Percentiles rank a stretch among this genome's conserved stretches.
Conservation (phyloP, 1,140 invertebrate genomes). For the Drosophila subpulchrella region DNA sequence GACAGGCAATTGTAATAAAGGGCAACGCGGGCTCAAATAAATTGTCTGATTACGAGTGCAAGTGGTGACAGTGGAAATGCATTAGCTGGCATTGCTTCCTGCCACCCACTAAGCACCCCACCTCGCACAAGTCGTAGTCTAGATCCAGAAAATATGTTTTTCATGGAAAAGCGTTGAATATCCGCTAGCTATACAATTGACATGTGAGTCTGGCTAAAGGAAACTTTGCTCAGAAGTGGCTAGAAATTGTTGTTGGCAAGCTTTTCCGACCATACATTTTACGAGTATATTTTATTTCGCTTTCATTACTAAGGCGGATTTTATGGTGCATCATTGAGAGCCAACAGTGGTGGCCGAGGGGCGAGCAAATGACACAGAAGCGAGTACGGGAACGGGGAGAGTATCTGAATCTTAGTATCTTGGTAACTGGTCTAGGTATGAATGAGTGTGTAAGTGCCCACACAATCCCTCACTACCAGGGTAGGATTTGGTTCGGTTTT, state of each 20-base stretch:
- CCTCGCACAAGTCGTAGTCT: background rate
- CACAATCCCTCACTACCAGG: conserved; percentile 8
- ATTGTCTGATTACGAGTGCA: conserved; percentile 50
- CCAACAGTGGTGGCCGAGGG: conserved; percentile 3
- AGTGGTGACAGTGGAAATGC: conserved; percentile 73
- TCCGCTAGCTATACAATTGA: conserved; percentile 3
- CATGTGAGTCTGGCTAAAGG: conserved; percentile 1
- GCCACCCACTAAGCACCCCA: background rate
- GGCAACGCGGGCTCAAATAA: conserved; percentile 70
- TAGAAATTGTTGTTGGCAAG: conserved; percentile 23
- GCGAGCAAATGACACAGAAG: conserved; percentile 4
- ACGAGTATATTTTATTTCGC: conserved; percentile 45
- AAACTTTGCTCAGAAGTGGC: conserved; percentile 12
- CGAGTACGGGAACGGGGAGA: background rate
- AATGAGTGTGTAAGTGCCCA: conserved; percentile 17
- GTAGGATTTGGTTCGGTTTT: conserved; percentile 50
- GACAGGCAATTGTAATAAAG: conserved; percentile 74
- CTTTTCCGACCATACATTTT: conserved; percentile 22
- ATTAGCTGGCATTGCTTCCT: conserved; percentile 41
- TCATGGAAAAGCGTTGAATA: background rate
- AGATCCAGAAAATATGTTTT: conserved; percentile 22
- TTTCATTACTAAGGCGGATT: conserved; percentile 49
- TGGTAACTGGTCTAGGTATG: conserved; percentile 38
- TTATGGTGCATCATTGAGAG: conserved; percentile 60
- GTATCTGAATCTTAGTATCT: conserved; percentile 45